Conservation (phyloP, 2,113 vertebrate species). For the Triplophysa tibetana region DNA sequence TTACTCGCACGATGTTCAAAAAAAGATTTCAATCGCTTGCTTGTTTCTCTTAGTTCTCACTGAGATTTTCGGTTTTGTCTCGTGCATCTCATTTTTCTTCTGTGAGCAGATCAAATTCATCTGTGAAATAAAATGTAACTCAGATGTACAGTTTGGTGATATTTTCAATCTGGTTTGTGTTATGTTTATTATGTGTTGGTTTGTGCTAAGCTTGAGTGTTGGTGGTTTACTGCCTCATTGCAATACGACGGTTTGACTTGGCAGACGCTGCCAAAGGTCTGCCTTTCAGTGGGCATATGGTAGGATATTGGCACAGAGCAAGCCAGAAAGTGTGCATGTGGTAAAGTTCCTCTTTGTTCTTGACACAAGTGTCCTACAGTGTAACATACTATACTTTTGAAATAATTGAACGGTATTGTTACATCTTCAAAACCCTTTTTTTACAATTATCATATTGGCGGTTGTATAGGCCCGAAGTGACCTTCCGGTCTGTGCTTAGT, state of each 20-base stretch:
- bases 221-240: conserved; percentile 20
- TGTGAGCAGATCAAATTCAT: no score
- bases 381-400: neutral
- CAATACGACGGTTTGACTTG: conserved; percentile 81
- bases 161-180: no score
- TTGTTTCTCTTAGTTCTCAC: no score
- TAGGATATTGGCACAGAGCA: conserved; percentile 83
- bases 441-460: neutral
- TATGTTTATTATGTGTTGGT: neutral
- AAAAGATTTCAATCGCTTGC: no score
- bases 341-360: conserved; percentile 11
- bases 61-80: no score
- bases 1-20: no score
- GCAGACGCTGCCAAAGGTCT: conserved; percentile 81
- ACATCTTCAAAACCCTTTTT: neutral
- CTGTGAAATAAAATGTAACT: neutral
- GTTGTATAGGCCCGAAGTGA: neutral
- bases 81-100: no score
- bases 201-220: conserved; percentile 20
- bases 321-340: conserved; percentile 54
- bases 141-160: neutral
- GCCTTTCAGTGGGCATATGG: conserved; percentile 86
- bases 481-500: no score
- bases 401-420: no score
- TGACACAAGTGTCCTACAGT: conserved; percentile 2